A percentile compares a stretch with the other conserved stretches of the same genome.
These are phyloP conservation scores for Megalurothrips usitatus DNA, from an alignment of 2,888 invertebrate species.

Conservation along the genomic window DNA sequence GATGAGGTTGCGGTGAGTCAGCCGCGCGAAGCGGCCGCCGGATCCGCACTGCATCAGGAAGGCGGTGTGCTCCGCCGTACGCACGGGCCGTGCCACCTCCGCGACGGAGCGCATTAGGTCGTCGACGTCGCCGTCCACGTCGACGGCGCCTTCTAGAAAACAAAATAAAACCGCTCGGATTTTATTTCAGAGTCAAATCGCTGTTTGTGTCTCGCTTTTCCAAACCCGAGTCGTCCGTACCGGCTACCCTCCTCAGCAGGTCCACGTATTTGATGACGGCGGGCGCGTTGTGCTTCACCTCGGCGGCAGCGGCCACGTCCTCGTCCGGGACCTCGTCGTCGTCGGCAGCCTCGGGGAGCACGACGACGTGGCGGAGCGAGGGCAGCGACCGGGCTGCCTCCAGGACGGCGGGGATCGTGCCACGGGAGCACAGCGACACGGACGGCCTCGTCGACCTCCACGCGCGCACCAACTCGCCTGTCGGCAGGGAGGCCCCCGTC, in stretches of 20 bases:
- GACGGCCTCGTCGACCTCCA: neutral
- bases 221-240: neutral
- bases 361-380: neutral
- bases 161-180: too few relatives aligned
- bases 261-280: neutral
- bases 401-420: neutral
- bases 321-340: neutral
- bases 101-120: neutral
- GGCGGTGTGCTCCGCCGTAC: neutral
- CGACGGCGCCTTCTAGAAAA: too few relatives aligned
- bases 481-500: neutral
- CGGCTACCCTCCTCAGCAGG: neutral
- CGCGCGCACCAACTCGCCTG: constrained; percentile 14
- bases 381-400: neutral
- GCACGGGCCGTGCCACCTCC: neutral
- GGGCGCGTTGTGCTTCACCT: neutral
- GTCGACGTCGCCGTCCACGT: neutral
- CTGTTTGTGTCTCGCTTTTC: too few relatives aligned
- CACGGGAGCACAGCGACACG: neutral
- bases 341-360: neutral
- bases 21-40: neutral
- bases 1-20: neutral
- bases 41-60: neutral
- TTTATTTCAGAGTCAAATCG: too few relatives aligned
- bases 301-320: neutral